Conservation (phyloP, 2,888 invertebrate genomes). For the Trachelus iudaicus region DNA sequence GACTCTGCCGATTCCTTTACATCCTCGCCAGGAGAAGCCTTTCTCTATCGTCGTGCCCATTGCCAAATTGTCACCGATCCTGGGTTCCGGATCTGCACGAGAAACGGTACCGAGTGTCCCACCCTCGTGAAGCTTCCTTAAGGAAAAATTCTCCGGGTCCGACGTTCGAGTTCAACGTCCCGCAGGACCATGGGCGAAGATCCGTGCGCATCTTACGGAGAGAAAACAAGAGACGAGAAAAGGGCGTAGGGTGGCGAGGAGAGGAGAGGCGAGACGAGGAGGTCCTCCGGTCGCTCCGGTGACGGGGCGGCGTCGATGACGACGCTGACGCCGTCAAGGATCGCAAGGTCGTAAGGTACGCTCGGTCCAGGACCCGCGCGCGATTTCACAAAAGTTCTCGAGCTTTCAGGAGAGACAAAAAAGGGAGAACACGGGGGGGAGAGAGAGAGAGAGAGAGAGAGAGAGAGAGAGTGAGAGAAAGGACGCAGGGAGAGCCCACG, state of each 20-base stretch:
- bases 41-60: not conserved
- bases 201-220: not conserved
- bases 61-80: too few relatives aligned
- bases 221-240: slow-evolving; percentile 19
- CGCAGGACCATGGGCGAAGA: not conserved
- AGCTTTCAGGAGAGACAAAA: slow-evolving; percentile 8
- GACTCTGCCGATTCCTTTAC: not conserved
- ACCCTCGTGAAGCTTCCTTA: not conserved
- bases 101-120: not conserved
- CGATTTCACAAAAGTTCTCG: not conserved
- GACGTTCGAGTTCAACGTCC: not conserved
- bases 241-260: slow-evolving; percentile 11
- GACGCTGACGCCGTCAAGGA: slow-evolving; percentile 17
- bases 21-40: not conserved
- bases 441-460: slow-evolving; percentile 14
- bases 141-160: not conserved
- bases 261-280: not conserved
- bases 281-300: not conserved
- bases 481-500: slow-evolving; percentile 9
- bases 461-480: not conserved
- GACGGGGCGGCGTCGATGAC: slow-evolving; percentile 21
- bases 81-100: not conserved
- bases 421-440: slow-evolving; percentile 5
- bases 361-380: not conserved
- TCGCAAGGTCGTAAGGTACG: not conserved